Evolutionary conservation across 2,797 vertebrate genomes (phyloP), one percentile per base, ranked within the genome.

Genomic region (Myotis pilosus): DNA sequence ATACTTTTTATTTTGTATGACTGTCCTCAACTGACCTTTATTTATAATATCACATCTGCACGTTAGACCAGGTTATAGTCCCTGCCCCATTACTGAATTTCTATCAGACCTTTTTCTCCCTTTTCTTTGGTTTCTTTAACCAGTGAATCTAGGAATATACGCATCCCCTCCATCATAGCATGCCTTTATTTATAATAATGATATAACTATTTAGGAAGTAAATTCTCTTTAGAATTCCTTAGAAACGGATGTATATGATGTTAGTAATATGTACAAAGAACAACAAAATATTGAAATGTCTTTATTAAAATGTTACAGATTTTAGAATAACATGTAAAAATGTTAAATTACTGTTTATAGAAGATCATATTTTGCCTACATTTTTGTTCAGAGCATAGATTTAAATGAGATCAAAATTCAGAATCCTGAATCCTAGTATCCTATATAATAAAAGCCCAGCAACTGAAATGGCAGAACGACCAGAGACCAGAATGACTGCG

Each of bases 251-350:
- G 15, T 28, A 15, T 76, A 36, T 47, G n/a, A 60, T 82, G 51
- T 79, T 55, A 79, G 38, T 88, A 74, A 47, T 85, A 66, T n/a
- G 28, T 82, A 41, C 49, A 74, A 85, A 93, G 68, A 69, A 62
- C 12, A 44, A 22, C 49, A 81, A 82, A 92, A 74, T 79, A 47
- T 3, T 72, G 33, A 87, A 51, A 83, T 22, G 22, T 72, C 71
- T 94, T 60, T 16, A 85, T 84, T 80, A 82, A 91, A 88, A 94
- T 85, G 19, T 78, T 78, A 88, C 55, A 53, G 9, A 88, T 95
- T 96, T 87, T 89, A 87, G 72, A 89, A 88, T 74, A 80, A 83
- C 71, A 71, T 78, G 28, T 47, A 68, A 88, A 95, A 79, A 66
- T 89, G 62, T 75, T 51, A 89, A 72, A 30, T 83, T 87, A 78